Evolutionary conservation across 2,113 vertebrate species (phyloP), one percentile per base, ranked within the genome.

Genomic region (Hippopotamus amphibius): DNA sequence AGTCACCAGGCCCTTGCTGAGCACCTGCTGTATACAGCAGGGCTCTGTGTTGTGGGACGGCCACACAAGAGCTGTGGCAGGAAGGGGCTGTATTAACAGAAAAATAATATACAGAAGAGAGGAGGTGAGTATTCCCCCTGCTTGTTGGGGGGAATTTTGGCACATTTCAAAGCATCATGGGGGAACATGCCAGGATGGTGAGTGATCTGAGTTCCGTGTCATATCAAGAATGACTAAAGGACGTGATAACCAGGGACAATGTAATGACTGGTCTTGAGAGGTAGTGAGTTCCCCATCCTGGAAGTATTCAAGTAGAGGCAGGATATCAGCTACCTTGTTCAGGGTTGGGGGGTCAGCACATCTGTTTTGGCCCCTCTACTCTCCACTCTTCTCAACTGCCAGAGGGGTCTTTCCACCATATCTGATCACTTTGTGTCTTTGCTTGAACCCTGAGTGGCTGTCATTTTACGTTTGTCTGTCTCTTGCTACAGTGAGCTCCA

Each of bases 281-380:
- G 7, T 41, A 30, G 66, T 50, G 50, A 94, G 57, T n/a, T n/a
- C 30, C 30, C 53, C 53, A 0, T 37, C 87, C 57, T 3, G 59
- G 6, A 37, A 37, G 65, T 28, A 22, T 16, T 19, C 50, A 26
- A 53, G 87, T 63, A 33, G 48, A 21, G 28, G 48, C 69, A 55
- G 43, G 69, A 7, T 11, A 5, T 22, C 15, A 12, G 43, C 71
- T 30, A 24, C 50, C 41, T 28, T 0, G 0, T 24, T 6, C 46
- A 3, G 17, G 50, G 33, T 0, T 6, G 50, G 4, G 4, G 41
- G 4, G 21, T 10, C n/a, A 2, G 24, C 19, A 16, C 16, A 24
- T 33, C 33, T 53, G 41, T 43, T 5, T 19, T 33, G 3, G 43
- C 21, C 74, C 16, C 30, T 53, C 46, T 17, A 19, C 16, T 53